A percentile compares a stretch with the other conserved stretches of the same genome.
Evolutionary conservation across 2,888 invertebrate genomes (phyloP).

Genomic region (Mylabris sibirica): DNA sequence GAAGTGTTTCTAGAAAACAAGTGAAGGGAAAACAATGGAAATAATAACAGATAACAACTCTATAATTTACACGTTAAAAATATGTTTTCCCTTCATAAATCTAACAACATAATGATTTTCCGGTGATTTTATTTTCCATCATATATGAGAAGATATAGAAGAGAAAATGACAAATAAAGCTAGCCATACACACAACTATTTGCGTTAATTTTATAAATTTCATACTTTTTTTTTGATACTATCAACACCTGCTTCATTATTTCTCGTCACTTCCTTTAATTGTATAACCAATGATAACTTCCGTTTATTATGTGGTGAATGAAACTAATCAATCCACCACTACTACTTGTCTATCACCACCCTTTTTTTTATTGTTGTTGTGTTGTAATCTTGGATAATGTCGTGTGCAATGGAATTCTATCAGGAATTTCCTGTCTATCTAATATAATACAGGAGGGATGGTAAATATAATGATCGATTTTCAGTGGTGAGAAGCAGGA

Average conservation of each 20-base stretch:
- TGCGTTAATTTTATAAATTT: no score
- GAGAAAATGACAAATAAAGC: background rate
- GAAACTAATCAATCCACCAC: background rate
- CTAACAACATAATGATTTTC: background rate
- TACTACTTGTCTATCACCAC: background rate
- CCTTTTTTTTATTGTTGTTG: background rate
- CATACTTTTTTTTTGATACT: background rate
- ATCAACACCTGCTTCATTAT: background rate
- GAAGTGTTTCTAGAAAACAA: background rate
- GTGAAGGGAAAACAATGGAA: background rate
- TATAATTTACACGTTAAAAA: constrained; percentile 5
- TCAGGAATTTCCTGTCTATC: background rate
- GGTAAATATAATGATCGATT: background rate
- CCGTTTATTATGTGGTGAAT: background rate
- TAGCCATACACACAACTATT: background rate
- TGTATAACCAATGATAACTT: background rate
- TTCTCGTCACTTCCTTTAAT: background rate
- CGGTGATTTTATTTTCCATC: background rate
- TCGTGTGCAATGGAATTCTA: background rate
- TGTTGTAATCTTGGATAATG: background rate
- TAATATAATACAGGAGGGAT: background rate
- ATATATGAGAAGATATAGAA: no score
- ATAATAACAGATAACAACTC: background rate
- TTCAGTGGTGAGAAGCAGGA: background rate
- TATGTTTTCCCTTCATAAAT: background rate